Evolutionary conservation across 2,888 invertebrate genomes (phyloP).

Genomic region (Agrochola lota): DNA sequence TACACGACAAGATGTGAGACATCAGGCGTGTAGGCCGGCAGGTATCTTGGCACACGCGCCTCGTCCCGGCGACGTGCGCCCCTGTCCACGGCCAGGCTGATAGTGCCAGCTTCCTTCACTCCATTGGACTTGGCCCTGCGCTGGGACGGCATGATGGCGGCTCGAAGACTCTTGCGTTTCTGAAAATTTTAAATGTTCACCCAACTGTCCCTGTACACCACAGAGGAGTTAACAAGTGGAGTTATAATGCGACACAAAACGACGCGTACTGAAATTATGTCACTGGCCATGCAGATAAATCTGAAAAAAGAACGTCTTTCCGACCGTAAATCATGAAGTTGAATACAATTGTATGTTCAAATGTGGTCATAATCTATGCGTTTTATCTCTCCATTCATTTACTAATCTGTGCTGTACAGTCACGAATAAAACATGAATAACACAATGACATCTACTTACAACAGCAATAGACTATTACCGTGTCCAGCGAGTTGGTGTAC

Average conservation of each 20-base stretch:
- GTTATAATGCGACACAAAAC: conserved; percentile 26
- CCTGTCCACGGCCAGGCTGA: conserved; percentile 95
- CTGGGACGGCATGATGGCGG: conserved; percentile 94
- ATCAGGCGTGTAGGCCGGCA: conserved; percentile 94
- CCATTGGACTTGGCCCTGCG: conserved; percentile 95
- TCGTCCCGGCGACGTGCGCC: conserved; percentile 92
- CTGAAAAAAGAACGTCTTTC: neutral
- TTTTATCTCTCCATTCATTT: conserved; percentile 42
- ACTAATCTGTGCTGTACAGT: conserved; percentile 36
- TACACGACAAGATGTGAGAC: conserved; percentile 95
- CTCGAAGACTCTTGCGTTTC: conserved; percentile 97
- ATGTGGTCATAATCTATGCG: neutral
- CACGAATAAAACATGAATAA: conserved; percentile 53
- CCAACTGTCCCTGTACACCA: conserved; percentile 35
- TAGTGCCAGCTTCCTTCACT: conserved; percentile 94
- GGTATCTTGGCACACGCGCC: conserved; percentile 92
- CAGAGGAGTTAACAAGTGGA: conserved; percentile 50
- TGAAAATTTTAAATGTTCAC: conserved; percentile 84
- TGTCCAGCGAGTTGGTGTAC: conserved; percentile 73
- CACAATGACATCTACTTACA: conserved; percentile 81
- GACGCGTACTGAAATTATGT: neutral
- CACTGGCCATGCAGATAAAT: conserved; percentile 1
- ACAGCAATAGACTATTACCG: conserved; percentile 76
- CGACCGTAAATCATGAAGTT: neutral
- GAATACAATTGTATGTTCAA: neutral